phyloP scores from a whole-genome alignment of 2,888 invertebrate genomes.

The Mechanitis messenoides region DNA sequence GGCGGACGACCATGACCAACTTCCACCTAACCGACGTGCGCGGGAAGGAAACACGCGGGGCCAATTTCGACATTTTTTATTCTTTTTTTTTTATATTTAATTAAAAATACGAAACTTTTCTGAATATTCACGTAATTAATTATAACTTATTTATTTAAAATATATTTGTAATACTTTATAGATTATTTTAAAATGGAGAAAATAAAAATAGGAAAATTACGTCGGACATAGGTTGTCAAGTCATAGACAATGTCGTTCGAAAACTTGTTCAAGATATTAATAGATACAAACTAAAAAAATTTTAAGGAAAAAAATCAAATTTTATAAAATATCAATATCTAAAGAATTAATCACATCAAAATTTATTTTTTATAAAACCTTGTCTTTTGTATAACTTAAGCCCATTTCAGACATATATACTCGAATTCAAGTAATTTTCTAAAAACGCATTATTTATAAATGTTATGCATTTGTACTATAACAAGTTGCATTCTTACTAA shows the following conservation, averaged over 20 bases:
- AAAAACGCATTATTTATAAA: too few relatives aligned
- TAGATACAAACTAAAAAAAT: too few relatives aligned
- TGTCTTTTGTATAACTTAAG: too few relatives aligned
- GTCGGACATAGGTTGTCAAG: constrained; percentile 31
- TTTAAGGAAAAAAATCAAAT: too few relatives aligned
- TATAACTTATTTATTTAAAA: constrained; percentile 24
- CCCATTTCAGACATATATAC: too few relatives aligned
- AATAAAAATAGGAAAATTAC: constrained; percentile 35
- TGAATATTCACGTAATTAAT: constrained; percentile 17
- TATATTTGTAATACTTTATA: constrained; percentile 13
- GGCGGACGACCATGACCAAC: constrained; percentile 79
- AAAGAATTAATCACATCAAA: too few relatives aligned
- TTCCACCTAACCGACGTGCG: constrained; percentile 83
- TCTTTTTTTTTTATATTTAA: constrained; percentile 32
- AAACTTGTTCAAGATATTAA: neutral
- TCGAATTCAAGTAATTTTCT: too few relatives aligned
- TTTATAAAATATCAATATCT: too few relatives aligned
- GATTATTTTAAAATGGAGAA: constrained; percentile 24
- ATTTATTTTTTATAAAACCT: too few relatives aligned
- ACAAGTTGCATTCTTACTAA: too few relatives aligned
- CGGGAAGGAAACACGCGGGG: constrained; percentile 81
- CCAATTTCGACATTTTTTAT: constrained; percentile 45
- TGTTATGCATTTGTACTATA: too few relatives aligned
- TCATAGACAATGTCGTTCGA: constrained; percentile 27
- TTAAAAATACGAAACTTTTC: constrained; percentile 9